Base-by-base conservation (phyloP, 2,888 invertebrate genomes). In the Brachycybe producta region DNA sequence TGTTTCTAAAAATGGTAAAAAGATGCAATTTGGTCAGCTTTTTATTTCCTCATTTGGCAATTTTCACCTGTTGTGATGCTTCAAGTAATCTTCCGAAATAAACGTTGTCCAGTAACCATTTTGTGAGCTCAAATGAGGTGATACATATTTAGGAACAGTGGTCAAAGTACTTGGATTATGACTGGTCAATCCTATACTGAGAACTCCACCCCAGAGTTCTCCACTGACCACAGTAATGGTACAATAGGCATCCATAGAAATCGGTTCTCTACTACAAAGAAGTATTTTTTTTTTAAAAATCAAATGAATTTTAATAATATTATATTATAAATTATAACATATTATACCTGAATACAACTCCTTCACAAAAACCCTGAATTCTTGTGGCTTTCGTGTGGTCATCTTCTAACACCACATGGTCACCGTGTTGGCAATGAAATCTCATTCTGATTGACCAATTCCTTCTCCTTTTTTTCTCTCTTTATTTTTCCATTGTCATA, bases 121-220 rank as follows among this genome's bases (percentile, higher is more conserved):
- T 24, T 15, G 17, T 8, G 36, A 32, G 19, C 35, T 39, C 28
- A 48, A 21, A 21, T 52, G 28, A 5, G 52, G 52, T 8, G 47
- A 52, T 19, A 39, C 32, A 36, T 40, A 52, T 42, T 38, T 41
- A 7, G 52, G 52, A 3, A 52, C n/a, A 13, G 23, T 8, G 5
- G 38, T 23, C 23, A 48, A 21, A 13, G 32, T 27, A 24, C 34
- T 28, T 11, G 52, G 52, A 27, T 52, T 23, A 13, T 34, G 39
- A n/a, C 17, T 36, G 5, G 52, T 52, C 24, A 52, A 38, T 7
- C 52, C 52, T 3, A 52, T 17, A 17, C 52, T 41, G 15, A 52
- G 27, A 17, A 36, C 48, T 11, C 48, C 52, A 24, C 52, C 28
- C 52, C 52, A 52, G 15, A 19, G 23, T 23, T 45, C 34, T 7